Conservation (phyloP, 2,888 invertebrate genomes). For the Tetheella fluctuosa region DNA sequence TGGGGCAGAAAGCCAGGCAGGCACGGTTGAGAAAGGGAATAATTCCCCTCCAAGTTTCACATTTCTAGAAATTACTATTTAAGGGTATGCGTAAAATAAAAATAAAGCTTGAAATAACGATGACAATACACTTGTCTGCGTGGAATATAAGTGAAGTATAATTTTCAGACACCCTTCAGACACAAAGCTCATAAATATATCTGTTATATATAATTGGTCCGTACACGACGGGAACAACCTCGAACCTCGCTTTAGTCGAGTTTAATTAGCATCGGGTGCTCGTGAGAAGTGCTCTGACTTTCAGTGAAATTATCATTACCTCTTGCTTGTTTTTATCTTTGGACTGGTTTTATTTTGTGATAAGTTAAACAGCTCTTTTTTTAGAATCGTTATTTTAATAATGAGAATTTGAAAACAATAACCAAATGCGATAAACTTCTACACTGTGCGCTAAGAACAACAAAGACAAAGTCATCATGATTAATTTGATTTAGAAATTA, state of each 20-base stretch:
- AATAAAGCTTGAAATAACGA: no score
- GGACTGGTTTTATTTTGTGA: no score
- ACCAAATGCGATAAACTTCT: background rate
- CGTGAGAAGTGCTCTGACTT: constrained; percentile 34
- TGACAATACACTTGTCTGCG: background rate
- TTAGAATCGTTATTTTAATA: background rate
- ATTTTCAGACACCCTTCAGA: constrained; percentile 11
- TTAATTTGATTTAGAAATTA: no score
- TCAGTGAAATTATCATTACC: constrained; percentile 36
- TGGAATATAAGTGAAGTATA: background rate
- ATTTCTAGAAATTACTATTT: no score
- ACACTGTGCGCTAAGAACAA: background rate
- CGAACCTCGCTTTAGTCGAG: constrained; percentile 15
- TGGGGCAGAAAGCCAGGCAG: no score
- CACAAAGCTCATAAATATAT: constrained; percentile 18
- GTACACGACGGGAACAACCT: constrained; percentile 15
- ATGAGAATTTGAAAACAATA: background rate
- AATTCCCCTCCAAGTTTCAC: no score
- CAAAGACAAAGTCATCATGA: constrained; percentile 6
- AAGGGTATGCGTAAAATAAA: no score
- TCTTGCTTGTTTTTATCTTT: constrained; percentile 35
- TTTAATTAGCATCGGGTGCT: constrained; percentile 23
- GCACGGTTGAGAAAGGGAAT: no score
- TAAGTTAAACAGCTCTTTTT: no score
- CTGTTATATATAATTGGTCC: constrained; percentile 23